Conservation (phyloP, 2,797 vertebrate genomes). For the Bovichtus variegatus region DNA sequence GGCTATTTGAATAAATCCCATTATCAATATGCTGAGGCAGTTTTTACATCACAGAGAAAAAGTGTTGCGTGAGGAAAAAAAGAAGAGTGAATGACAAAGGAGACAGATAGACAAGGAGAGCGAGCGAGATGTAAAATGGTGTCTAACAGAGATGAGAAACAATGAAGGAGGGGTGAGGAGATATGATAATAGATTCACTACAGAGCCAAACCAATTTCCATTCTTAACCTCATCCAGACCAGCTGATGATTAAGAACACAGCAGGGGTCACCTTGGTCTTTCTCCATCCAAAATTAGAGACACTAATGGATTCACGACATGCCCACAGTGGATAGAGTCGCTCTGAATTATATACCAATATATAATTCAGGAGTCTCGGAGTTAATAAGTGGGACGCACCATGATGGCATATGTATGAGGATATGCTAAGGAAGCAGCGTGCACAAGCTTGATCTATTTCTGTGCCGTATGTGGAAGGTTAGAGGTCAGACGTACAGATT, state of each 20-base stretch:
- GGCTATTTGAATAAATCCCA: constrained; percentile 78
- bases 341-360: constrained; percentile 48
- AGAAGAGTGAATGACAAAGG: constrained; percentile 70
- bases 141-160: constrained; percentile 70
- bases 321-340: constrained; percentile 46
- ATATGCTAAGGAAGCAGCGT: constrained; percentile 3
- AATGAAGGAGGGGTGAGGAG: constrained; percentile 60
- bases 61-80: constrained; percentile 1
- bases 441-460: not conserved
- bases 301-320: constrained; percentile 79
- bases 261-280: constrained; percentile 77
- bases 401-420: constrained; percentile 38
- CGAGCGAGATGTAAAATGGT: constrained; percentile 59
- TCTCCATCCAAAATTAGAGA: constrained; percentile 65
- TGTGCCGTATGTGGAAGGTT: constrained; percentile 11
- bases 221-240: constrained; percentile 77
- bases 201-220: constrained; percentile 80
- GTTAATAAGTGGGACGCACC: constrained; percentile 54
- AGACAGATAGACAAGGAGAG: constrained; percentile 49
- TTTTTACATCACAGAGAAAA: constrained; percentile 69
- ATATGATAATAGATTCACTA: constrained; percentile 80
- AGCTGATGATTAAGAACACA: constrained; percentile 77
- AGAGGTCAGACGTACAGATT: constrained; percentile 7
- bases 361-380: constrained; percentile 40
- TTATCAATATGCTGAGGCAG: constrained; percentile 81